Conservation (phyloP, 2,888 invertebrate species). For the Anoncus sp. region DNA sequence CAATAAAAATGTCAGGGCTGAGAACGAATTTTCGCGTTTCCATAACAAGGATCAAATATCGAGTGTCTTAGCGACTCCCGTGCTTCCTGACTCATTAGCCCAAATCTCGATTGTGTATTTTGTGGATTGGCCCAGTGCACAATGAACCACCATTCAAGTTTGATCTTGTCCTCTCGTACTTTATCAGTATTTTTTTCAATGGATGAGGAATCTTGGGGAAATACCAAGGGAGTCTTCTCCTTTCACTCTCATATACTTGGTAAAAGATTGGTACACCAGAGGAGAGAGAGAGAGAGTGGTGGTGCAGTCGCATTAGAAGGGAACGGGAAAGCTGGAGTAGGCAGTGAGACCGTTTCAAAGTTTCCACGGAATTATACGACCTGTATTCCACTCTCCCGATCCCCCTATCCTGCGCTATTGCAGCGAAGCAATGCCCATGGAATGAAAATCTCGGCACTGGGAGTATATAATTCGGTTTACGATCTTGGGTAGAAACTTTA, state of each 20-base stretch:
- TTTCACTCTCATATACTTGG: conserved; percentile 8
- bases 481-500: conserved; percentile 51
- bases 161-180: neutral
- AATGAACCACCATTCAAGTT: neutral
- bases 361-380: conserved; percentile 51
- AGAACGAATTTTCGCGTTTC: neutral
- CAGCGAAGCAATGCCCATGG: conserved; percentile 39
- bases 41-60: conserved; percentile 1
- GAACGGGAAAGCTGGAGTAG: conserved; percentile 13
- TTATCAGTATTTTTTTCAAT: conserved; percentile 12
- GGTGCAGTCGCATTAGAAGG: neutral
- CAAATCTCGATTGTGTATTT: neutral
- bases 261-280: conserved; percentile 24
- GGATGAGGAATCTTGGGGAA: conserved; percentile 11
- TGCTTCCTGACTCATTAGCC: neutral
- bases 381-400: conserved; percentile 10
- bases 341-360: conserved; percentile 34
- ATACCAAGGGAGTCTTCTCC: conserved; percentile 4
- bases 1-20: neutral
- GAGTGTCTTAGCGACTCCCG: neutral
- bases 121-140: neutral
- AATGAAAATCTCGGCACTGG: conserved; percentile 52
- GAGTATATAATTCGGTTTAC: conserved; percentile 58
- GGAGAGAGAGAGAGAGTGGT: neutral
- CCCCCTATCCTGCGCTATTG: neutral